These are phyloP conservation scores for Leptodactylus fuscus DNA, from an alignment of 2,113 vertebrate genomes.

Conservation along the genomic window DNA sequence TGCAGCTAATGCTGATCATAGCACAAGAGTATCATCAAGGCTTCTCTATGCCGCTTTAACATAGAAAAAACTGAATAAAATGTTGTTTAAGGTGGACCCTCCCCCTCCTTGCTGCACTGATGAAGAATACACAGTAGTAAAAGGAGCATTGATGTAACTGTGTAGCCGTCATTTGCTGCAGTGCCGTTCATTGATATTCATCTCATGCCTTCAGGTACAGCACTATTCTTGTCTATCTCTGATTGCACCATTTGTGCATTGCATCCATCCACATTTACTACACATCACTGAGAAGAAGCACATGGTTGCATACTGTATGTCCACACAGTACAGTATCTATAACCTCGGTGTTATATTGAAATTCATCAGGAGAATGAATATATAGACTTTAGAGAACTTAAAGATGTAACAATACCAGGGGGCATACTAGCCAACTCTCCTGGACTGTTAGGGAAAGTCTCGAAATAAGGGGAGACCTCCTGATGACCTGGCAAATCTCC, in stretches of 20 bases:
- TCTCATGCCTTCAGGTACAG: slow-evolving; percentile 58
- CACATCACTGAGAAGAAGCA: not conserved
- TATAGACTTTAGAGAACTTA: not conserved
- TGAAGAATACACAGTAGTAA: slow-evolving; percentile 51
- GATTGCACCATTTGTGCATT: slow-evolving; percentile 4
- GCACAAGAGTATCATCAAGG: not conserved
- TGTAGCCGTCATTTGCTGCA: slow-evolving; percentile 55
- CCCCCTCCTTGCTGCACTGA: slow-evolving; percentile 32
- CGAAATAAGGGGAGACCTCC: no score
- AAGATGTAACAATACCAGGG: no score
- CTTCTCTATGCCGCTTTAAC: not conserved
- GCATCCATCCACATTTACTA: slow-evolving; percentile 3
- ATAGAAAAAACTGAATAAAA: not conserved
- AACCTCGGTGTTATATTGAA: not conserved
- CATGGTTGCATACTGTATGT: not conserved
- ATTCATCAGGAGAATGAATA: not conserved
- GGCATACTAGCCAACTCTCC: no score
- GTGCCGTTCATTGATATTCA: slow-evolving; percentile 56
- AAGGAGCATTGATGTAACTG: slow-evolving; percentile 48
- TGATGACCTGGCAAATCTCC: no score
- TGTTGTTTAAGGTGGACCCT: not conserved
- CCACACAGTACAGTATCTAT: not conserved
- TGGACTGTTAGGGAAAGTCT: no score
- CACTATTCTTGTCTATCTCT: slow-evolving; percentile 33
- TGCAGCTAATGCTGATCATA: not conserved